These are phyloP conservation scores for Euwallacea fornicatus DNA, from an alignment of 1,140 invertebrate genomes.

Conservation along the genomic window DNA sequence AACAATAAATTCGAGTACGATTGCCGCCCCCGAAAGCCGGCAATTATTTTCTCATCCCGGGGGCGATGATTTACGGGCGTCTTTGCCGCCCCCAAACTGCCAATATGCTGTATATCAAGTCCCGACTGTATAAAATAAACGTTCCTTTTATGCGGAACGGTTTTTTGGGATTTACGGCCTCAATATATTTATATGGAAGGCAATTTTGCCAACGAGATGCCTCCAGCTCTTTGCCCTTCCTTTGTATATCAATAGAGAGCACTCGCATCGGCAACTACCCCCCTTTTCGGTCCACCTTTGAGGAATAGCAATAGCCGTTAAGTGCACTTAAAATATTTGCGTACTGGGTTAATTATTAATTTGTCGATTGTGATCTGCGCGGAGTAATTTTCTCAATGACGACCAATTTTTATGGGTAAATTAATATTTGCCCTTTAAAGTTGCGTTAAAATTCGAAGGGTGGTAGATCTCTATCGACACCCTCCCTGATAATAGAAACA, in stretches of 20 bases:
- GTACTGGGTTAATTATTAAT: too few relatives aligned
- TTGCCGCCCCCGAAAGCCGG: neutral
- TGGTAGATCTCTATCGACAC: slow-evolving; percentile 23
- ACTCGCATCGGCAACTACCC: neutral
- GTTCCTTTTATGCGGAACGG: slow-evolving; percentile 51
- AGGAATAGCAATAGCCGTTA: neutral
- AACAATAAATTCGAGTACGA: neutral
- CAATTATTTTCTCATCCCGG: too few relatives aligned
- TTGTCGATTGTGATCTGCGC: too few relatives aligned
- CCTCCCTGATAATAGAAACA: slow-evolving; percentile 54
- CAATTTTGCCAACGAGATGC: slow-evolving; percentile 47
- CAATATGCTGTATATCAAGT: slow-evolving; percentile 50
- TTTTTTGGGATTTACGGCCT: slow-evolving; percentile 51
- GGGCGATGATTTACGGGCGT: slow-evolving; percentile 6
- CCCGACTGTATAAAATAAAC: slow-evolving; percentile 51
- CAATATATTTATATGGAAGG: slow-evolving; percentile 56
- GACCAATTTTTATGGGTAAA: too few relatives aligned
- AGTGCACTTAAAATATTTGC: too few relatives aligned
- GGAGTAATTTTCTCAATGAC: too few relatives aligned
- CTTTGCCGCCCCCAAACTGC: slow-evolving; percentile 33
- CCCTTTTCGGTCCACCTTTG: neutral
- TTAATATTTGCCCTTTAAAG: too few relatives aligned
- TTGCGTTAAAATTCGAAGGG: neutral
- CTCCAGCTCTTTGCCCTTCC: slow-evolving; percentile 36
- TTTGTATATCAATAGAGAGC: slow-evolving; percentile 4